Base-by-base conservation (phyloP, 2,888 invertebrate genomes). In the Stegophylla sp. region DNA sequence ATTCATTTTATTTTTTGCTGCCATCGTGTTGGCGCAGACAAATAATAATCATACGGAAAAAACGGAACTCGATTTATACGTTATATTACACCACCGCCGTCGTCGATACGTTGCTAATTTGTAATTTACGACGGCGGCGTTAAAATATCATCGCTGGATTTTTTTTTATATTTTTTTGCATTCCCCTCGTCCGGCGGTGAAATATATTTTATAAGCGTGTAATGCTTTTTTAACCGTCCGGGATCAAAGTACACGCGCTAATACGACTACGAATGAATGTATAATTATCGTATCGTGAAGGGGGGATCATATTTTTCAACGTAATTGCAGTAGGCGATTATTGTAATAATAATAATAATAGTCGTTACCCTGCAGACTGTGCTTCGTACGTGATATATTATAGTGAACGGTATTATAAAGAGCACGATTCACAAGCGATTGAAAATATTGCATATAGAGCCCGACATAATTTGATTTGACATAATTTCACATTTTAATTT, bases 121-220 rank as follows among this genome's bases (percentile, higher is more conserved):
- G 51, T 71, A 53, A 71, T 71, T 71, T 71, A 71, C 53, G 71
- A 43, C 53, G 20, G 69, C n/a, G 71, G 53, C 20, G 53, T 71
- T 71, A 71, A 71, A 71, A 53, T 71, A 71, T 53, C 53, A 34
- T 71, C 34, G 28, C 13, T 20, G n/a, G n/a, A n/a, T n/a, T n/a
- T n/a, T n/a, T n/a, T n/a, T n/a, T n/a, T n/a, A n/a, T n/a, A 10
- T 51, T 51, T 28, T 45, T 69, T 69, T 69, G n/a, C 34, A 13
- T 61, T 15, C 26, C 17, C 41, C 15, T 9, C 66, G n/a, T 28
- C 48, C 51, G n/a, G 51, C 28, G 28, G 48, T 69, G 48, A 69
- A 69, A 69, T 69, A 69, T 69, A n/a, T n/a, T n/a, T 48, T 51
- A 69, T 51, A 26, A n/a, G 28, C 48, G 28, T 28, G 26, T 69